Evolutionary conservation across 1,140 invertebrate genomes (phyloP).

Genomic region (Frieseomelitta varia): DNA sequence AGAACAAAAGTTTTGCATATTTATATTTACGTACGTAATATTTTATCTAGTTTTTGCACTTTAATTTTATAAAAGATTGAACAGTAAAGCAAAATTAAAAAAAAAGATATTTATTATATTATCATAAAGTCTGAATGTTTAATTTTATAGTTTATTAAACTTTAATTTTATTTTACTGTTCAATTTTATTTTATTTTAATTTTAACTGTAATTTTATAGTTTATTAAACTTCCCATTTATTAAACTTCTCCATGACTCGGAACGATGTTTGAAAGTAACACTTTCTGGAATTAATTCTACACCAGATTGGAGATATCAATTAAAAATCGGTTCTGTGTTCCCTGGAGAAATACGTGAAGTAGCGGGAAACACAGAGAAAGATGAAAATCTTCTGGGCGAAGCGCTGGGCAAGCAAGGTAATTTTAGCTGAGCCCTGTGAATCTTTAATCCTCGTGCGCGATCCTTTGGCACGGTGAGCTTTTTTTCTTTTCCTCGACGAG

Average conservation of each 20-base stretch:
- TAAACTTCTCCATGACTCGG: too few relatives aligned
- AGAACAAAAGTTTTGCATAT: too few relatives aligned
- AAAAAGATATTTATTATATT: too few relatives aligned
- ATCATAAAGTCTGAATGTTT: too few relatives aligned
- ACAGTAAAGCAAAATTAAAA: too few relatives aligned
- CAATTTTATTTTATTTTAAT: too few relatives aligned
- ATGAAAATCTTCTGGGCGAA: neutral
- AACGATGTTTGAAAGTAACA: neutral
- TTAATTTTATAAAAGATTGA: too few relatives aligned
- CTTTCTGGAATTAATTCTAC: neutral
- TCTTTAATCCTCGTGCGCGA: neutral
- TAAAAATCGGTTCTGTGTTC: neutral
- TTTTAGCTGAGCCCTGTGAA: neutral
- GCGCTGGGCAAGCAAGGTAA: neutral
- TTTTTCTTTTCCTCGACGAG: neutral
- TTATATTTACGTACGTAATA: neutral
- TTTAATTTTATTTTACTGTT: too few relatives aligned
- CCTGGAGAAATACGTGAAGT: neutral
- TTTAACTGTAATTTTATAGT: too few relatives aligned
- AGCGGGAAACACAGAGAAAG: neutral
- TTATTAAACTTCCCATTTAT: too few relatives aligned
- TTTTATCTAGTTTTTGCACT: too few relatives aligned
- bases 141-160: too few relatives aligned
- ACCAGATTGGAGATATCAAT: neutral
- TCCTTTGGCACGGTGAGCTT: neutral